Percentiles rank a stretch among this genome's conserved stretches.
Evolutionary conservation across 2,113 vertebrate species (phyloP).

Genomic region (Cryptomyrus ogoouensis): DNA sequence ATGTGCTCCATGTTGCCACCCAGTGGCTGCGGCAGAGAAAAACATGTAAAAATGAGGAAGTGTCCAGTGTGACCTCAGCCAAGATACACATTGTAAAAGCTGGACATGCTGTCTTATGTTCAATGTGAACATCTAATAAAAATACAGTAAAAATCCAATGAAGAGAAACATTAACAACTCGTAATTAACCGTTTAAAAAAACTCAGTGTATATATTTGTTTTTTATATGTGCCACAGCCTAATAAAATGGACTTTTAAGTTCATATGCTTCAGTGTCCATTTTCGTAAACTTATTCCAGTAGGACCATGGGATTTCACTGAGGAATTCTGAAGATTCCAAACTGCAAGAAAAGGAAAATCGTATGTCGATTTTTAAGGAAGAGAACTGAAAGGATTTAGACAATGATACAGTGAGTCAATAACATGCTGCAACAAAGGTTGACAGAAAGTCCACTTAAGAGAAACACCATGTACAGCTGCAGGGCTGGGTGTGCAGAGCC

Average conservation of each 20-base stretch:
- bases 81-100: background rate
- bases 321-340: background rate
- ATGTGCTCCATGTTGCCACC: background rate
- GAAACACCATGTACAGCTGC: background rate
- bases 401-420: background rate
- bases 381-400: background rate
- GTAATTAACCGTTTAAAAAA: background rate
- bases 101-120: background rate
- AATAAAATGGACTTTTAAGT: background rate
- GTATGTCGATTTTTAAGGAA: background rate
- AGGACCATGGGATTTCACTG: background rate
- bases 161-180: background rate
- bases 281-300: background rate
- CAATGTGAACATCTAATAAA: background rate
- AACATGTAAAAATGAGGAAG: background rate
- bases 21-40: background rate
- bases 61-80: background rate
- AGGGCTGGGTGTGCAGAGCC: background rate
- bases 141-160: background rate
- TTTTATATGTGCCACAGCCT: background rate
- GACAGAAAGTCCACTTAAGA: constrained; percentile 9
- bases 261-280: background rate
- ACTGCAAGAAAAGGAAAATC: background rate
- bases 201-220: background rate
- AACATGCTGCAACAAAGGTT: background rate